A percentile compares a stretch with the other conserved stretches of the same genome.
phyloP scores from a whole-genome alignment of 2,888 invertebrate species.

The Tetragonisca angustula region DNA sequence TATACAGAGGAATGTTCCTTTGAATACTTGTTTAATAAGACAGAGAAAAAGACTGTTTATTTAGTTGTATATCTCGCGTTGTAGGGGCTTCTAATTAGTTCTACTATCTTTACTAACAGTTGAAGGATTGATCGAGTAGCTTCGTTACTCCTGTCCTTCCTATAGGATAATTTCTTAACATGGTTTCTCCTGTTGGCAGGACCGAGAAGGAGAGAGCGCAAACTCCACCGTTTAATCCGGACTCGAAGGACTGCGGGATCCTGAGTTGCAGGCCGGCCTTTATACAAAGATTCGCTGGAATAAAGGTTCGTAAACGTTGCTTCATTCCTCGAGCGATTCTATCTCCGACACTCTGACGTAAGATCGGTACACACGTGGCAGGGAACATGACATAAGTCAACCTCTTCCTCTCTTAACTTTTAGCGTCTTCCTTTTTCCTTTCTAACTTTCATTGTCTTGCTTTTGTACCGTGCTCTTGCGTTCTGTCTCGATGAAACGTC shows the following conservation, averaged over 20 bases:
- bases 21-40: no score
- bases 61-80: no score
- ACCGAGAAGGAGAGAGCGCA: constrained; percentile 82
- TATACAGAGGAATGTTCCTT: no score
- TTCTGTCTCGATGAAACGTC: no score
- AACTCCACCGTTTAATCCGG: constrained; percentile 84
- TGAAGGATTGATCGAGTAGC: constrained; percentile 10
- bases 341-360: background rate
- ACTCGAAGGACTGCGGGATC: constrained; percentile 94
- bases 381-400: no score
- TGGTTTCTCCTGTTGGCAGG: constrained; percentile 62
- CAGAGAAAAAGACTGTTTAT: no score
- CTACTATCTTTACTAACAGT: background rate
- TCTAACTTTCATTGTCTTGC: no score
- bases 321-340: background rate
- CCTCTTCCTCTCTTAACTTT: no score
- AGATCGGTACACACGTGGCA: background rate
- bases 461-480: no score
- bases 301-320: constrained; percentile 87
- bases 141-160: background rate
- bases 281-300: constrained; percentile 95
- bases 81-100: no score
- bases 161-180: background rate
- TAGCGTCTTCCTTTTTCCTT: no score
- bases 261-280: constrained; percentile 93